Percentiles rank a stretch among this genome's conserved stretches.
Evolutionary conservation across 2,113 vertebrate species (phyloP).

Genomic region (Helogale parvula): DNA sequence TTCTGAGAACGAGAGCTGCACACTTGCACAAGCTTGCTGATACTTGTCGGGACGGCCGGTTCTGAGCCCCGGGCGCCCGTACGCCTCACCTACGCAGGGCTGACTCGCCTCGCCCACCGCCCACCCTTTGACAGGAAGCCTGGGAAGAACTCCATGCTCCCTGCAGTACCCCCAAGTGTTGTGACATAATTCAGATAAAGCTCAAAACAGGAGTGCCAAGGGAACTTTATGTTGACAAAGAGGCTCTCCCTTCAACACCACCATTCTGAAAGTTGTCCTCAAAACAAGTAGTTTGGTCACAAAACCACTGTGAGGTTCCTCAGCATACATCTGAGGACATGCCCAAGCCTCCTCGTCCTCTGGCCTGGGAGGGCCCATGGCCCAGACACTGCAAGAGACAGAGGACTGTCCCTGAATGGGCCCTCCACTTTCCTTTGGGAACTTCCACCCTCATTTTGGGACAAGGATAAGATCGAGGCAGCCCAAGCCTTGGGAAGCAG

Average conservation of each 20-base stretch:
- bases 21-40: rapidly evolving
- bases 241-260: background rate
- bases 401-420: background rate
- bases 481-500: background rate
- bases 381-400: background rate
- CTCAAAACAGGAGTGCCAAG: background rate
- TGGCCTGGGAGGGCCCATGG: background rate
- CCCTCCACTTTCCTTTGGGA: background rate
- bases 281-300: background rate
- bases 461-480: background rate
- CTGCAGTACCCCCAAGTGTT: background rate
- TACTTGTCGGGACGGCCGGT: rapidly evolving
- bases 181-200: background rate
- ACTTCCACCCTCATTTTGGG: background rate
- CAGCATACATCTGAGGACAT: background rate
- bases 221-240: background rate
- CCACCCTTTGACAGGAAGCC: background rate
- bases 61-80: background rate
- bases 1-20: rapidly evolving
- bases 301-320: background rate
- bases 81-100: rapidly evolving
- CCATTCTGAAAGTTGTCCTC: background rate
- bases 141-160: background rate
- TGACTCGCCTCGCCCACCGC: no score
- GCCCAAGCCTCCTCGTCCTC: background rate